Percentiles rank a stretch among this genome's conserved stretches.
Evolutionary conservation across 2,888 invertebrate species (phyloP).

Genomic region (Hydrotaea diabolus): DNA sequence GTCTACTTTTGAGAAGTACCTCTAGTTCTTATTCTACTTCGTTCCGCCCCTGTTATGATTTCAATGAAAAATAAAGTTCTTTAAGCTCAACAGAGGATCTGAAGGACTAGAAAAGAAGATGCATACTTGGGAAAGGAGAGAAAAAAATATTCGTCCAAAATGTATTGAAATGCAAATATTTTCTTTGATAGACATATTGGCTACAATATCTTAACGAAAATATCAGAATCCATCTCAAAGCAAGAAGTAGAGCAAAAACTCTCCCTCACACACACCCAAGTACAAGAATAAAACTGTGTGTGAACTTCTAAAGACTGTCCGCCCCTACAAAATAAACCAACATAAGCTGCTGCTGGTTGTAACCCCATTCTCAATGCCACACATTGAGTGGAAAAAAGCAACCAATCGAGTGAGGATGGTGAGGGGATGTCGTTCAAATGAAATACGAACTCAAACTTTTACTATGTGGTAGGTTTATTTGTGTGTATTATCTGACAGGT

Average conservation of each 20-base stretch:
- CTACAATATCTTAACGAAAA: slow-evolving; percentile 45
- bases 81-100: background rate
- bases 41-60: background rate
- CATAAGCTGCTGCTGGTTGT: background rate
- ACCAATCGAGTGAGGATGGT: background rate
- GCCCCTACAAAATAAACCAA: background rate
- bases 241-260: background rate
- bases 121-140: background rate
- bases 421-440: background rate
- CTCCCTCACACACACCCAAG: background rate
- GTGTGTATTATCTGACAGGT: slow-evolving; percentile 52
- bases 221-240: slow-evolving; percentile 13
- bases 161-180: slow-evolving; percentile 50
- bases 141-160: background rate
- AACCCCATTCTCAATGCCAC: background rate
- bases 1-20: too few relatives aligned
- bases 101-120: background rate
- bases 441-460: too few relatives aligned
- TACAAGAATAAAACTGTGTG: background rate
- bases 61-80: slow-evolving; percentile 16
- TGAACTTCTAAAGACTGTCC: slow-evolving; percentile 5
- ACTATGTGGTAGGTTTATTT: background rate
- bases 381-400: background rate
- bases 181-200: slow-evolving; percentile 55
- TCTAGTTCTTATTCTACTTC: too few relatives aligned